Base-by-base conservation (phyloP, 2,888 invertebrate genomes). In the Allacma fusca region DNA sequence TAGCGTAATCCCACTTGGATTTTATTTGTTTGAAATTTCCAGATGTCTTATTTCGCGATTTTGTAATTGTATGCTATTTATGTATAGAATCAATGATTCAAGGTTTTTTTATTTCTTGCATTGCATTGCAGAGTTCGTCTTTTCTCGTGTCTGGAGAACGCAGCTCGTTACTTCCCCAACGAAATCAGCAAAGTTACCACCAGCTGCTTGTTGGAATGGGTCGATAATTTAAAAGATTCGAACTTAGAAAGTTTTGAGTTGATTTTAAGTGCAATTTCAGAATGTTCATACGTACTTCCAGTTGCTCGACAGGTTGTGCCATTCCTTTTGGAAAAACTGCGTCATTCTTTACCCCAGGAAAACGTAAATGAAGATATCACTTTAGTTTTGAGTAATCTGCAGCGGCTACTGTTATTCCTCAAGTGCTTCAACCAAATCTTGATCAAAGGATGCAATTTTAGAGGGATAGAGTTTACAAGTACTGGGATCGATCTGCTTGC, bases 321-420 rank as follows among this genome's bases (percentile, higher is more conserved):
- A 59, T 72, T 72, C 59, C n/a, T 72, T 16, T 26, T 72, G n/a
- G 72, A 72, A 59, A 44, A 59, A 72, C 57, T 72, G 19, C 26
- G 29, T n/a, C n/a, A n/a, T n/a, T n/a, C n/a, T n/a, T n/a, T n/a
- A n/a, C n/a, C n/a, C n/a, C n/a, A n/a, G n/a, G n/a, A n/a, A n/a
- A n/a, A n/a, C n/a, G n/a, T n/a, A n/a, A n/a, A n/a, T n/a, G n/a
- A n/a, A n/a, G n/a, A n/a, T n/a, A n/a, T n/a, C n/a, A n/a, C n/a
- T n/a, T n/a, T n/a, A n/a, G n/a, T n/a, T n/a, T n/a, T n/a, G n/a
- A n/a, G n/a, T n/a, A n/a, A n/a, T n/a, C n/a, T n/a, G n/a, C n/a
- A n/a, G n/a, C n/a, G n/a, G n/a, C n/a, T n/a, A n/a, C n/a, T n/a
- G n/a, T n/a, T n/a, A n/a, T n/a, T n/a, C n/a, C n/a, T n/a, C n/a